Percentiles rank a stretch among this genome's conserved stretches.
Evolutionary conservation across 2,888 invertebrate genomes (phyloP).

Genomic region (Lepidocyrtinus sp.): DNA sequence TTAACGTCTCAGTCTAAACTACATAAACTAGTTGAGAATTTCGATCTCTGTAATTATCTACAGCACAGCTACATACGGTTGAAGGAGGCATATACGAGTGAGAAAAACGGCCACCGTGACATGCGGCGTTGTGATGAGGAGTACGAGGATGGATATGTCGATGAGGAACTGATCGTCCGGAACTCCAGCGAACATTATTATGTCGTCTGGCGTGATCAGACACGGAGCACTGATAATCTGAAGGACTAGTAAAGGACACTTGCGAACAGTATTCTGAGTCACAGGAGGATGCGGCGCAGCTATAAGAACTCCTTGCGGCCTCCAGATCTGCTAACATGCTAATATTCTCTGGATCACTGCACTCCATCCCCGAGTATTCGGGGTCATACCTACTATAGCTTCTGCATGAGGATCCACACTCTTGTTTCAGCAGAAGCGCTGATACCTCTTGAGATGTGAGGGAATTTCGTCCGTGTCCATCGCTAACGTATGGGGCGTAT

Average conservation of each 20-base stretch:
- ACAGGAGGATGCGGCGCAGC: conserved; percentile 25
- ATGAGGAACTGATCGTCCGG: background rate
- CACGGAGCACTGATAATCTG: too few species aligned
- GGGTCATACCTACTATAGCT: conserved; percentile 40
- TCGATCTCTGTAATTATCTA: too few species aligned
- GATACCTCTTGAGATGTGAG: conserved; percentile 37
- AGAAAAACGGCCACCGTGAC: too few species aligned
- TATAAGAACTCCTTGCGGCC: conserved; percentile 45
- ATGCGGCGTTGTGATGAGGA: too few species aligned
- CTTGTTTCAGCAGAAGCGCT: conserved; percentile 26
- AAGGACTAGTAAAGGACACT: conserved; percentile 44
- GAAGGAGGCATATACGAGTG: too few species aligned
- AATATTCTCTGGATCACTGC: conserved; percentile 9
- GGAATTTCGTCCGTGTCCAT: conserved; percentile 34
- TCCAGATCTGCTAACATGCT: conserved; percentile 50
- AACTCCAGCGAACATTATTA: background rate
- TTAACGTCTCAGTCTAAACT: too few species aligned
- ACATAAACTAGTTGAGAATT: too few species aligned
- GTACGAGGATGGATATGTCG: too few species aligned
- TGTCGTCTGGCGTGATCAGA: conserved; percentile 23
- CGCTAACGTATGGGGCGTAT: conserved; percentile 41
- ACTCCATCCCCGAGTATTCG: conserved; percentile 31
- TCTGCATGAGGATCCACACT: conserved; percentile 36
- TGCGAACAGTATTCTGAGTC: conserved; percentile 41
- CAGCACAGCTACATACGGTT: too few species aligned